Evolutionary conservation across 2,888 invertebrate genomes (phyloP), one percentile per base, ranked within the genome.

Genomic region (Melanotus villosus): DNA sequence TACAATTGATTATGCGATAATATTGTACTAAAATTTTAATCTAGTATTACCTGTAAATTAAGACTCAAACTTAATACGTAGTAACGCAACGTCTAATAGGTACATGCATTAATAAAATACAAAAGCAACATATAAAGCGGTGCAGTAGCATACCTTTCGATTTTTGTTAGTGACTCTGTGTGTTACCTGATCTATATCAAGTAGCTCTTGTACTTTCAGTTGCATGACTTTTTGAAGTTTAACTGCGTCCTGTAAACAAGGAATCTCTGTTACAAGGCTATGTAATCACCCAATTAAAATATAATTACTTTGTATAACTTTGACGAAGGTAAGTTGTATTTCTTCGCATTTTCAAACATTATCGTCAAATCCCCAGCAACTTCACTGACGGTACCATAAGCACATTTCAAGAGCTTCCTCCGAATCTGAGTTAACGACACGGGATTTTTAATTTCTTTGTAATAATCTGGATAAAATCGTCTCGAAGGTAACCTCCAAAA

Each of bases 321-420:
- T 41, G 95, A 94, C 38, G 92, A 92, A 54, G 92, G 90, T 45
- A 92, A 86, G 84, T 96, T 96, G 82, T 96, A 97, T 78, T 92
- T 92, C 82, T 94, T 95, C 9, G 99, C 99, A 85, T 99, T 99
- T 81, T 97, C 96, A 84, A 99, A 96, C 92, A 99, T 96, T 54
- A 97, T 90, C 81, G 96, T 97, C 87, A 99, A 90, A 82, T 99
- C 99, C 0, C 93, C 93, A 0, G 97, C 95, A 41, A 99, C 91
- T 83, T 97, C 96, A 23, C 93, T 93, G 0, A 97, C 87, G 9
- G 93, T 94, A 0, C 92, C 92, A 82, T 96, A 97, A 75, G 90
- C 91, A 19, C 93, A 93, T 74, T 91, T 91, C 78, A 91, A 89
- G n/a, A 96, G 88, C 82, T 95, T 95, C 65, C 91, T 91, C 75